A percentile compares a stretch with the other conserved stretches of the same genome.
phyloP scores from a whole-genome alignment of 1,140 invertebrate species.

The Coboldia fuscipes region DNA sequence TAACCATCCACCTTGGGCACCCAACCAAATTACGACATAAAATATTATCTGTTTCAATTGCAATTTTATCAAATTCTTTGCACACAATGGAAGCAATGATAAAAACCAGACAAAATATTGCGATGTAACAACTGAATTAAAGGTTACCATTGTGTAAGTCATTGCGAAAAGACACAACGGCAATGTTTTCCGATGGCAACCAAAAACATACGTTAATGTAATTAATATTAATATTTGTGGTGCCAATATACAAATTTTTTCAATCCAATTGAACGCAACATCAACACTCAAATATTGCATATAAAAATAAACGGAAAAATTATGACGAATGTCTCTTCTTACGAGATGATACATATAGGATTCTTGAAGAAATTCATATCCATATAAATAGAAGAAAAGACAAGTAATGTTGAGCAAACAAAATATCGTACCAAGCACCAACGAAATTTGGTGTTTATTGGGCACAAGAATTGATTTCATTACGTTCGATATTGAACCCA shows the following conservation, averaged over 20 bases:
- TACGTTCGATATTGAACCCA: too few relatives aligned
- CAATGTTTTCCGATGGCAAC: constrained; percentile 38
- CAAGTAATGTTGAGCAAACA: constrained; percentile 38
- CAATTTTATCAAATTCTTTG: constrained; percentile 36
- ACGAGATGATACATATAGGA: constrained; percentile 84
- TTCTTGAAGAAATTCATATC: constrained; percentile 74
- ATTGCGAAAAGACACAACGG: constrained; percentile 69
- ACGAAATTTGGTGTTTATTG: constrained; percentile 38
- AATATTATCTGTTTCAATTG: constrained; percentile 24
- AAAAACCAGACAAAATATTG: constrained; percentile 98
- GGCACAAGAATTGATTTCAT: constrained; percentile 26
- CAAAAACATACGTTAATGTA: constrained; percentile 46
- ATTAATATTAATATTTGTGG: constrained; percentile 54
- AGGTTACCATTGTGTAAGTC: constrained; percentile 76
- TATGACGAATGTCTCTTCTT: constrained; percentile 81
- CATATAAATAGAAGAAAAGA: constrained; percentile 57
- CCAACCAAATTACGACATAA: constrained; percentile 43
- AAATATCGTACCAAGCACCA: constrained; percentile 40
- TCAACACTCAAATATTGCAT: constrained; percentile 64
- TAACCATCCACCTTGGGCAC: constrained; percentile 71
- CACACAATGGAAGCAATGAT: constrained; percentile 58
- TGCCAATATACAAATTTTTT: constrained; percentile 45
- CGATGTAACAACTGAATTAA: constrained; percentile 91
- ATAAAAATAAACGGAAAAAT: constrained; percentile 95
- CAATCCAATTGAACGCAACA: constrained; percentile 22